Conservation (phyloP, 2,113 vertebrate genomes). For the Laticauda laticaudata region DNA sequence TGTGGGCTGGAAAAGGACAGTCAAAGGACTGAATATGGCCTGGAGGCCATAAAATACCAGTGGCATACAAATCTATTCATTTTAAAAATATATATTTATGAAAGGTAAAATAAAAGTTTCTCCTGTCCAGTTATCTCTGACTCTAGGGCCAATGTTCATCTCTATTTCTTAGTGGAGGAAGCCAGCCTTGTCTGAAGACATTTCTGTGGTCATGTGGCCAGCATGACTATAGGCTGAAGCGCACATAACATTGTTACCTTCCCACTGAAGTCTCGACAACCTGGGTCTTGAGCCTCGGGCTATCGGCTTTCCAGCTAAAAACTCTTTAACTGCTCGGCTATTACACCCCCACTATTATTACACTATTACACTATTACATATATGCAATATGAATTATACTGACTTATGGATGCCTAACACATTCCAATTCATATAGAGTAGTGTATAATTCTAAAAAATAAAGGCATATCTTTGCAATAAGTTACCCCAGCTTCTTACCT, state of each 20-base stretch:
- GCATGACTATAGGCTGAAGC: neutral
- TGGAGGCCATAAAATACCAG: neutral
- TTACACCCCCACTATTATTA: neutral
- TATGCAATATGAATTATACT: neutral
- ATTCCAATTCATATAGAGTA: neutral
- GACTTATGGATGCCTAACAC: neutral
- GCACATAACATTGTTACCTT: neutral
- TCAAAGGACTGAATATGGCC: neutral
- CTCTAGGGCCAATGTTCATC: neutral
- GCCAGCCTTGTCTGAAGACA: neutral
- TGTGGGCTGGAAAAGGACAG: neutral
- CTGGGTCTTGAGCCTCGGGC: neutral
- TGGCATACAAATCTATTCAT: neutral
- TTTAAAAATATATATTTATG: neutral
- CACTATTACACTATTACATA: no score
- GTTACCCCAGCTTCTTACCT: constrained; percentile 69
- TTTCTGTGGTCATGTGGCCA: neutral
- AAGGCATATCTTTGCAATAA: neutral
- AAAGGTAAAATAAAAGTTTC: neutral
- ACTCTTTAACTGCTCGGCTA: neutral
- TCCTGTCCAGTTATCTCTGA: neutral
- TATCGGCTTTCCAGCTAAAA: neutral
- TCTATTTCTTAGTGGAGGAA: neutral
- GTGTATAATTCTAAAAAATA: neutral
- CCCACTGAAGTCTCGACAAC: neutral